Evolutionary conservation across 64 coral and sea anemone species (phyloP).

Genomic region (Hydrozoanthus tunicans): DNA sequence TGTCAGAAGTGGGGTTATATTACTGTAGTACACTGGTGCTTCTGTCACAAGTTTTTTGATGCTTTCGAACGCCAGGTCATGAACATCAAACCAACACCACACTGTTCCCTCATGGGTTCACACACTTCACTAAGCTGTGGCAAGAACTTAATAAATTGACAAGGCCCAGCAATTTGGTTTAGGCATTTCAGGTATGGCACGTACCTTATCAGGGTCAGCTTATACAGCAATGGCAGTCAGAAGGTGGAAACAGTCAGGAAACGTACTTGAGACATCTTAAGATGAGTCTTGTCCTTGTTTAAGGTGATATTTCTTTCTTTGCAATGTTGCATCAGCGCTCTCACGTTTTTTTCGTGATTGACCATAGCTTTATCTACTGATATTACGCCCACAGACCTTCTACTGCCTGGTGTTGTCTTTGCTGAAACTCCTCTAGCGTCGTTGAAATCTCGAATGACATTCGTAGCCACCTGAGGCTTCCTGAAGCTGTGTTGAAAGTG

Average conservation of each 20-base stretch:
- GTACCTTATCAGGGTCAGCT: neutral
- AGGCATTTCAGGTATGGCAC: neutral
- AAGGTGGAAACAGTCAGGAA: conserved; percentile 9
- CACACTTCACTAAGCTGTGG: conserved; percentile 41
- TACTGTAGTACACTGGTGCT: conserved; percentile 5
- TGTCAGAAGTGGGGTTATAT: neutral
- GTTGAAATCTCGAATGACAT: conserved; percentile 14
- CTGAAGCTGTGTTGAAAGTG: conserved; percentile 36
- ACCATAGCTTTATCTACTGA: neutral
- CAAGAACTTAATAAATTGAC: conserved; percentile 35
- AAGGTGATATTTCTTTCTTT: conserved; percentile 41
- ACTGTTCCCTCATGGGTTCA: neutral
- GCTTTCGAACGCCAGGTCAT: conserved; percentile 15
- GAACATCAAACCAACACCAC: neutral
- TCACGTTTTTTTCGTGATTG: conserved; percentile 12
- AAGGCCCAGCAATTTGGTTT: conserved; percentile 28
- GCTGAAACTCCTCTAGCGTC: conserved; percentile 31
- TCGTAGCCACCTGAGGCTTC: conserved; percentile 6
- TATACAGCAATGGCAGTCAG: neutral
- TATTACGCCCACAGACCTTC: conserved; percentile 32
- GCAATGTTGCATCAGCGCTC: conserved; percentile 36
- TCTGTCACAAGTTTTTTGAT: neutral
- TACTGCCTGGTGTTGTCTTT: conserved; percentile 7
- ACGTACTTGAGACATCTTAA: neutral
- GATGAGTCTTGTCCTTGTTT: neutral